A percentile compares a stretch with the other conserved stretches of the same genome.
phyloP scores from a whole-genome alignment of 2,797 vertebrate species.

The Thaleichthys pacificus region DNA sequence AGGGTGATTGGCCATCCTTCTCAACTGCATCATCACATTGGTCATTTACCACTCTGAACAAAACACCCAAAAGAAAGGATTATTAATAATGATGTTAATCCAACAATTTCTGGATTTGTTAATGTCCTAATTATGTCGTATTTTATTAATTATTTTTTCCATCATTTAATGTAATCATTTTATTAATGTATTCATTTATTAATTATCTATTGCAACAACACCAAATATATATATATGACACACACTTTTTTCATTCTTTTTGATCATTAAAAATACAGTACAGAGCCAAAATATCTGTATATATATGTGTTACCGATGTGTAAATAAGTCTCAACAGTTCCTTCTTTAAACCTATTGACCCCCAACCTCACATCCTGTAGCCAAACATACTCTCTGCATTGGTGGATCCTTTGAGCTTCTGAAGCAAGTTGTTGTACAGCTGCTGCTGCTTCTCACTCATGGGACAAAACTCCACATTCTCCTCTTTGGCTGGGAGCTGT shows the following conservation, averaged over 20 bases:
- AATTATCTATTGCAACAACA: too few species aligned
- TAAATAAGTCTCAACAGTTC: neutral
- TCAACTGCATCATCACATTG: slow-evolving; percentile 88
- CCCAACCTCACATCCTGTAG: neutral
- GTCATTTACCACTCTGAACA: slow-evolving; percentile 78
- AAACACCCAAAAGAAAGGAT: neutral
- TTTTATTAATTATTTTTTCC: neutral
- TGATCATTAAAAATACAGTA: neutral
- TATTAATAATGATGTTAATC: neutral
- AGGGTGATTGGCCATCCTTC: slow-evolving; percentile 89
- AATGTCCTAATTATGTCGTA: neutral
- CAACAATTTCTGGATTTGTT: neutral
- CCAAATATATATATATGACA: too few species aligned
- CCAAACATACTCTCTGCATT: slow-evolving; percentile 72
- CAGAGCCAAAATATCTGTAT: neutral
- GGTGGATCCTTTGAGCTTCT: slow-evolving; percentile 76
- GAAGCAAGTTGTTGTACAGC: slow-evolving; percentile 76
- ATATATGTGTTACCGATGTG: neutral
- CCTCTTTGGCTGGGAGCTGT: slow-evolving; percentile 84
- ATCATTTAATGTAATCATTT: neutral
- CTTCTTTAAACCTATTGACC: neutral
- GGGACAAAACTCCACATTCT: slow-evolving; percentile 75
- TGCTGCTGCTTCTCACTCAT: slow-evolving; percentile 82
- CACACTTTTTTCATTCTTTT: too few species aligned
- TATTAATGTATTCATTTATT: too few species aligned